A percentile compares a stretch with the other conserved stretches of the same genome.
These are phyloP conservation scores for Brevipalpus yothersi DNA, from an alignment of 1,140 invertebrate genomes.

Conservation along the genomic window DNA sequence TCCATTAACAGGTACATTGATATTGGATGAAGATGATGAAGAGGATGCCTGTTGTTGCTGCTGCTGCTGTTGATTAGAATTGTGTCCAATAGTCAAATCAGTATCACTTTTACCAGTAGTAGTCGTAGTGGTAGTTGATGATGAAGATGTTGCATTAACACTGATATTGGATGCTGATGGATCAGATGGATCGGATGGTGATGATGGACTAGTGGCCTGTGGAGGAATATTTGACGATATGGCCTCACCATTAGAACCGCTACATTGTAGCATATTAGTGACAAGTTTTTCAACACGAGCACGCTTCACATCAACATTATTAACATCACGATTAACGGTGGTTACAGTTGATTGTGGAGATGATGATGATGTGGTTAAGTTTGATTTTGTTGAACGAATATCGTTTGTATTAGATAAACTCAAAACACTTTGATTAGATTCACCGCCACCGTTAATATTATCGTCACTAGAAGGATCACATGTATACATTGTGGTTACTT, in stretches of 20 bases:
- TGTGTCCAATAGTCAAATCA: slow-evolving; percentile 21
- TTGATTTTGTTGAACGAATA: too few relatives aligned
- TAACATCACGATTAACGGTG: slow-evolving; percentile 6
- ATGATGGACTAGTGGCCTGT: background rate
- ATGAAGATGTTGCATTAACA: too few relatives aligned
- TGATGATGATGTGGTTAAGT: background rate
- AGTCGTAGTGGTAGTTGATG: too few relatives aligned
- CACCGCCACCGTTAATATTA: slow-evolving; percentile 15
- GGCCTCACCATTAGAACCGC: too few relatives aligned
- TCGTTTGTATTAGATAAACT: background rate
- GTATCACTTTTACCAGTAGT: background rate
- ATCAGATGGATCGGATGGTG: background rate
- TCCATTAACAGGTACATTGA: slow-evolving; percentile 31
- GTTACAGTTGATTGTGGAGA: slow-evolving; percentile 1
- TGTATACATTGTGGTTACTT: background rate
- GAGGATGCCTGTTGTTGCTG: slow-evolving; percentile 8
- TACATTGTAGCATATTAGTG: slow-evolving; percentile 42
- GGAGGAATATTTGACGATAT: too few relatives aligned
- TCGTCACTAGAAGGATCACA: slow-evolving; percentile 9
- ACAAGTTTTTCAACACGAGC: slow-evolving; percentile 83
- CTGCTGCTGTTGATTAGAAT: slow-evolving; percentile 15
- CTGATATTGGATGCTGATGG: background rate
- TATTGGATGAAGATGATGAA: slow-evolving; percentile 4
- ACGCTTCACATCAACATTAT: slow-evolving; percentile 36
- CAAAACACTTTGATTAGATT: background rate